Base-by-base conservation (phyloP, 2,113 vertebrate genomes). In the Capricornis sumatraensis region DNA sequence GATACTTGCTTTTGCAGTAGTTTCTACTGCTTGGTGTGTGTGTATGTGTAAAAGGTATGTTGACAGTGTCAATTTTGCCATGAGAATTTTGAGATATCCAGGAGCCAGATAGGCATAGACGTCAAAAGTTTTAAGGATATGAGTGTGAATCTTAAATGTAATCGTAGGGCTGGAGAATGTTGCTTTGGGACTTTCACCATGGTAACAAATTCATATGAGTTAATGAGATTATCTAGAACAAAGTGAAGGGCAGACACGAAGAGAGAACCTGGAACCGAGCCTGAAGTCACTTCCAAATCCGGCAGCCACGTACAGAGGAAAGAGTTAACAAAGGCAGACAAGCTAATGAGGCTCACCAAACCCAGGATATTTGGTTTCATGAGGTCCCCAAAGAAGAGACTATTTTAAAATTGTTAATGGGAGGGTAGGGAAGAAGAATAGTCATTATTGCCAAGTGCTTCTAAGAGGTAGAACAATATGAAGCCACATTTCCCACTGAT, bases 211-310 rank as follows among this genome's bases (percentile, higher is more conserved):
- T 82, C 16, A 50, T 36, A 45, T 55, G 6, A 83, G 71, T 97
- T 23, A 33, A 55, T 55, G 4, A 79, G 13, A 45, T 23, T 15
- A 79, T 21, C 43, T 86, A 78, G 28, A 64, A 33, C 13, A 76
- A 50, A 76, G 2, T n/a, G 2, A 19, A 83, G 14, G 14, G n/a
- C 23, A 30, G 3, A 16, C 0, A 78, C 0, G 4, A 40, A 43
- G n/a, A 90, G 43, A 58, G 7, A 5, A 2, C 19, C 9, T 8
- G 76, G 6, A 45, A 19, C 12, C 6, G 12, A 87, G 7, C 4
- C 5, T 12, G 28, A 30, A 74, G 45, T 19, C 4, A 16, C 27
- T 21, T 17, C 1, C 14, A 36, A 55, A 30, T 36, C 33, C 62
- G 8, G 9, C 16, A 84, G 3, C 43, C 28, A 6, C 2, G 1